Percentiles rank a stretch among this genome's conserved stretches.
Evolutionary conservation across 2,113 vertebrate species (phyloP).

Genomic region (Anser brachyrhynchus): DNA sequence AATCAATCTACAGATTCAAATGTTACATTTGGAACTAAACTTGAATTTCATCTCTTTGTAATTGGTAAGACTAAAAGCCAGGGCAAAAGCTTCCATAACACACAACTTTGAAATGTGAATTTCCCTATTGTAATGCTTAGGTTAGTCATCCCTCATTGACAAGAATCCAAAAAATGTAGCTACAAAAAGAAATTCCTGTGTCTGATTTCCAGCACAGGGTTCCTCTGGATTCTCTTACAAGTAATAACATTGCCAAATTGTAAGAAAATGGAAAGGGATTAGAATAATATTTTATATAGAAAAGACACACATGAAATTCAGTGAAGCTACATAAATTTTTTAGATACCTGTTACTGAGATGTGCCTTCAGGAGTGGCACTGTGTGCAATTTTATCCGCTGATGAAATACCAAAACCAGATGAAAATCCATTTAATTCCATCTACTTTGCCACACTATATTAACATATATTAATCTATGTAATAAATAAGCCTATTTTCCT

Average conservation of each 20-base stretch:
- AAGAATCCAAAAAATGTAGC: not conserved
- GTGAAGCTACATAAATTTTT: not conserved
- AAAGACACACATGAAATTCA: not conserved
- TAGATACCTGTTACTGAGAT: not conserved
- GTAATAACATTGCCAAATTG: too few relatives aligned
- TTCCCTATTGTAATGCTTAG: not conserved
- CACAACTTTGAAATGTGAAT: not conserved
- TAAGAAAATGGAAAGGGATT: not conserved
- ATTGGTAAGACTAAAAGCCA: not conserved
- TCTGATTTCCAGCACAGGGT: not conserved
- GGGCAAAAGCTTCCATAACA: not conserved
- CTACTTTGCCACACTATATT: not conserved
- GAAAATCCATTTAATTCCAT: not conserved
- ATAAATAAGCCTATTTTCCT: not conserved
- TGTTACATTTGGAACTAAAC: not conserved
- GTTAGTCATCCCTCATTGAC: not conserved
- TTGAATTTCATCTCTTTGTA: not conserved
- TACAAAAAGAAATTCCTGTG: not conserved
- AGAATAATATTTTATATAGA: not conserved
- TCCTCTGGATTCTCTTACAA: not conserved
- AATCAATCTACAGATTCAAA: not conserved
- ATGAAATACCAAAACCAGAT: not conserved
- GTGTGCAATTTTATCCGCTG: not conserved
- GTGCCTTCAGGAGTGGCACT: fast-evolving
- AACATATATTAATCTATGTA: not conserved